Evolutionary conservation across 2,888 invertebrate species (phyloP), one percentile per base, ranked within the genome.

Genomic region (Mythimna vitellina): DNA sequence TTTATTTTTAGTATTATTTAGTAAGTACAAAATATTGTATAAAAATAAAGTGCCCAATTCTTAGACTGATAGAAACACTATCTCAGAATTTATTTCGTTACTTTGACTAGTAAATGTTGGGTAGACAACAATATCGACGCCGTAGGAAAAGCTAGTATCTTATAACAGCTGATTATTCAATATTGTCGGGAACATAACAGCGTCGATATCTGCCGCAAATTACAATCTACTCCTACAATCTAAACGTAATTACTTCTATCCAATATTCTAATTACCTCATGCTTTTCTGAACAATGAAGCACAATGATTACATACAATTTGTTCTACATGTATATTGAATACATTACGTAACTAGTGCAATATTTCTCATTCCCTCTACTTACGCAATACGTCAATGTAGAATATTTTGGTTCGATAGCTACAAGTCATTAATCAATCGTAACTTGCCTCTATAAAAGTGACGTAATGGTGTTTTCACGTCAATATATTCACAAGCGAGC

Each of bases 401-500:
- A 62, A 60, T 80, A 83, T 82, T 84, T 86, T 82, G 68, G 70
- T 85, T 82, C 82, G 67, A 85, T 84, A 46, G 67, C 84, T 86
- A 88, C 87, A 73, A 85, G 84, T 83, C 83, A 81, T 81, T 87
- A 85, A 87, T 86, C 86, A 86, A 82, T 84, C 76, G 65, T 82
- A 82, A 93, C 92, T 93, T 91, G 92, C 93, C 93, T 93, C 78
- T 86, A 82, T 69, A 80, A 75, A 70, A 80, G 80, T 89, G 89
- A 86, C 82, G 90, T 80, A 89, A 90, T 81, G 78, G 68, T 75
- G 78, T 87, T 87, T 89, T 85, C 89, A 89, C 86, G 84, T 90
- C 90, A 88, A 88, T 88, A 83, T 84, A 87, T 86, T 93, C 91
- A 93, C 88, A 92, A 92, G 83, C 90, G 93, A 82, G 94, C 94